Evolutionary conservation across 2,797 vertebrate genomes (phyloP).

Genomic region (Lagocephalus sceleratus): DNA sequence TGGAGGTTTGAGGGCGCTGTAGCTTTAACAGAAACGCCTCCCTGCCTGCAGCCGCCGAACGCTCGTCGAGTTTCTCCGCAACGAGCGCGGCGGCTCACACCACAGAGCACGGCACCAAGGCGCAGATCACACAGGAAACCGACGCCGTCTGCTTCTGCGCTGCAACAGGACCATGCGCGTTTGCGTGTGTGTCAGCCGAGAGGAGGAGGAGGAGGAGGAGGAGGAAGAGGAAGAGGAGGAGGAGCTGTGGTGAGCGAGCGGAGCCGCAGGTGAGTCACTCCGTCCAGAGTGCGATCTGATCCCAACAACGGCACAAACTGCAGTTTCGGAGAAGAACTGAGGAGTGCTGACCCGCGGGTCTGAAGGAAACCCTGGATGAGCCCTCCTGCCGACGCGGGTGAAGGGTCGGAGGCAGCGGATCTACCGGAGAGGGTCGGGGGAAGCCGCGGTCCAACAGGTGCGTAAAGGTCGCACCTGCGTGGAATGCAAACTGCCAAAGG

Average conservation of each 20-base stretch:
- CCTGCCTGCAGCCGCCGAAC: constrained; percentile 53
- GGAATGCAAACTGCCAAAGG: constrained; percentile 16
- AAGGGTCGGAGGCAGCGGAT: not conserved
- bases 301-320: not conserved
- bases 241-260: constrained; percentile 18
- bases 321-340: too few relatives aligned
- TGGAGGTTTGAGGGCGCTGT: constrained; percentile 48
- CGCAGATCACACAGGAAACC: constrained; percentile 25
- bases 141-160: not conserved
- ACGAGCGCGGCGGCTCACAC: constrained; percentile 41
- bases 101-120: constrained; percentile 24
- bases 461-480: constrained; percentile 72
- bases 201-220: constrained; percentile 3
- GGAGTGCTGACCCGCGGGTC: too few relatives aligned
- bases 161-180: not conserved
- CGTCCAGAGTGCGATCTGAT: not conserved
- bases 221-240: not conserved
- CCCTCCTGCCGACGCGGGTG: too few relatives aligned
- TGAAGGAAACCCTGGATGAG: too few relatives aligned
- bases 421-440: not conserved
- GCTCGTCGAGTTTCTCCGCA: constrained; percentile 56
- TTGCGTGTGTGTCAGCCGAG: not conserved
- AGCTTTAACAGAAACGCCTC: constrained; percentile 75
- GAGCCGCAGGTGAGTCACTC: constrained; percentile 46
- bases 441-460: constrained; percentile 63